These are phyloP conservation scores for Centropristis striata DNA, from an alignment of 2,113 vertebrate genomes.

Conservation along the genomic window DNA sequence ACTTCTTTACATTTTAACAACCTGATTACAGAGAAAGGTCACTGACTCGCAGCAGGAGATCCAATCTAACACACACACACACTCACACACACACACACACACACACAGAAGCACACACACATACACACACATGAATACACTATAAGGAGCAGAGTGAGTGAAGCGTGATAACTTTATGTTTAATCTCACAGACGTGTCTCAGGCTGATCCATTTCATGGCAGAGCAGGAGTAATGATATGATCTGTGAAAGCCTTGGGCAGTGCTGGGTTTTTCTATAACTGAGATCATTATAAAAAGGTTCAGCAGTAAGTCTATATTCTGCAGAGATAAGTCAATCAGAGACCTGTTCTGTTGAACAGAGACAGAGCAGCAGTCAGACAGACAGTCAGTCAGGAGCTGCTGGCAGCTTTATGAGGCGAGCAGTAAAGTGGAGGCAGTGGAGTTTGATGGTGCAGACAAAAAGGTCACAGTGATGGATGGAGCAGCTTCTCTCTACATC, in stretches of 20 bases:
- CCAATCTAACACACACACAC: no score
- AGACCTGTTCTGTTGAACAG: no score
- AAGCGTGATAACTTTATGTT: neutral
- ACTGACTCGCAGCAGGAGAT: neutral
- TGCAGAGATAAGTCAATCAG: neutral
- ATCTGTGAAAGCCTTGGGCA: neutral
- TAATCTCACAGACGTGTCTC: neutral
- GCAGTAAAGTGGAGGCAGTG: slow-evolving; percentile 11
- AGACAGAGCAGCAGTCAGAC: no score
- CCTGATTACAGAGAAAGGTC: slow-evolving; percentile 78
- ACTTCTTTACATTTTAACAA: slow-evolving; percentile 59
- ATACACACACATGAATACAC: no score
- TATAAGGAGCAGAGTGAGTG: neutral
- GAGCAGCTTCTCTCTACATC: neutral
- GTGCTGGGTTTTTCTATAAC: neutral
- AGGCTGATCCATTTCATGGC: slow-evolving; percentile 21
- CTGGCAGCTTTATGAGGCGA: slow-evolving; percentile 63
- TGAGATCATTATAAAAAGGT: neutral
- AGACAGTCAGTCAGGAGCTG: no score
- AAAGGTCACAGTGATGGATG: slow-evolving; percentile 70
- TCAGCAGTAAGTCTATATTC: slow-evolving; percentile 15
- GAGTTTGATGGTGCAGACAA: slow-evolving; percentile 8
- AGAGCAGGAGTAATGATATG: neutral
- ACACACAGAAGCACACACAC: neutral
- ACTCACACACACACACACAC: neutral